A percentile compares a stretch with the other conserved stretches of the same genome.
phyloP scores from a whole-genome alignment of 2,888 invertebrate genomes.

The Hemistola chrysoprasaria region DNA sequence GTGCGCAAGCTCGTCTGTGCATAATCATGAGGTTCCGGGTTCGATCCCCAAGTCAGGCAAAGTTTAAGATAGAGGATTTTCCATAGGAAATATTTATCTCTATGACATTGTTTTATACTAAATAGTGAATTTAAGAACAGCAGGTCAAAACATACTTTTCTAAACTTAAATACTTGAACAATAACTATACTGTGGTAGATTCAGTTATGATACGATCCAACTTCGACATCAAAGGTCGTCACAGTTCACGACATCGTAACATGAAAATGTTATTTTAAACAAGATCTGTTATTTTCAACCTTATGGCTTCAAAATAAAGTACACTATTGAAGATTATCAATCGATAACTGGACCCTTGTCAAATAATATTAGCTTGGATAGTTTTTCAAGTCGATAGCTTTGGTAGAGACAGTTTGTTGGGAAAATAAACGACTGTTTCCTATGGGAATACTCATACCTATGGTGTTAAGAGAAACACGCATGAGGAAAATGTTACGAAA shows the following conservation, averaged over 20 bases:
- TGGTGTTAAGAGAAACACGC: no score
- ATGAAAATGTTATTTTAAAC: conserved; percentile 4
- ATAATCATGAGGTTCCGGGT: no score
- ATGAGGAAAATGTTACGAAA: not conserved
- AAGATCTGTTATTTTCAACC: conserved; percentile 5
- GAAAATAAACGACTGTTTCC: conserved; percentile 13
- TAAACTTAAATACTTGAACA: not conserved
- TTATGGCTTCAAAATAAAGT: conserved; percentile 1
- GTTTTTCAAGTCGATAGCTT: conserved; percentile 20
- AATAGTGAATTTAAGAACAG: no score
- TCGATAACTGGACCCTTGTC: conserved; percentile 19
- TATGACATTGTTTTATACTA: no score
- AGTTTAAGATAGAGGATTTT: no score
- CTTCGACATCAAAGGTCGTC: conserved; percentile 15
- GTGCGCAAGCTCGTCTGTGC: no score
- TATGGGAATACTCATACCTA: not conserved
- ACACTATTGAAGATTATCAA: not conserved
- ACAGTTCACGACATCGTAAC: conserved; percentile 10
- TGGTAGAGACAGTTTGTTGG: conserved; percentile 19
- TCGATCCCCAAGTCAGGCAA: no score
- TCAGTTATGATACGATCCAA: conserved; percentile 9
- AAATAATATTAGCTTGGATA: conserved; percentile 18
- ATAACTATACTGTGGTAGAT: not conserved
- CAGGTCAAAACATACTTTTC: no score
- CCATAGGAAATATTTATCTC: no score